Evolutionary conservation across 37 sponge, comb jelly and placozoan species (phyloP), one percentile per base, ranked within the genome.

Genomic region (Cliona cf. orientalis): DNA sequence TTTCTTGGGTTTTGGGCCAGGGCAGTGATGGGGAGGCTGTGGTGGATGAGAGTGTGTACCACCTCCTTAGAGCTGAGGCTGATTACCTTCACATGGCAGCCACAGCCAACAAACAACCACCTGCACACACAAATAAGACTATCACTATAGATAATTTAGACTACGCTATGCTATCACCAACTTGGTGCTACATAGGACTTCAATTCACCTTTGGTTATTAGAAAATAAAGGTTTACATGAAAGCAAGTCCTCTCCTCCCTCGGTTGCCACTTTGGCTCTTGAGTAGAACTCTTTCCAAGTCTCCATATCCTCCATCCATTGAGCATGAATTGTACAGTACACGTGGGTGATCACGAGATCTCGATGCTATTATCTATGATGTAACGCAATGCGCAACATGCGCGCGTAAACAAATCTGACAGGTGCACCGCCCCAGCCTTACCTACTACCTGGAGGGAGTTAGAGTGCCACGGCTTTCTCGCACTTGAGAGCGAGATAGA

Each of bases 181-280:
- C 45, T 70, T 9, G 2, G 19, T 2, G 4, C 3, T 2, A 19
- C 41, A 35, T 70, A 4, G 5, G 7, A 17, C 42, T 22, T 35
- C 14, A 28, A 70, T 82, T 71, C 77, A 91, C 92, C 72, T 91
- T 42, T 59, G 73, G 32, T 91, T 84, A 29, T 82, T 35, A 22
- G 92, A 82, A 46, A 82, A 86, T 25, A 75, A 32, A 7, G 46
- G 49, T 74, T 74, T 90, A 17, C 46, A n/a, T 46, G 74, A 22
- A 33, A 46, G 67, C 26, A 78, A 21, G 23, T 65, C 55, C 31
- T 66, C 74, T 28, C 87, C 80, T 9, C 66, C 74, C 42, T 65
- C 70, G 37, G 72, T 36, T 36, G 23, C 53, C 55, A 64, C 72
- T 9, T 59, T 29, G 5, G 60, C 60, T 59, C 60, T 59, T 59